These are phyloP conservation scores for Triplophysa siluroides DNA, from an alignment of 2,113 vertebrate species.

Conservation along the genomic window DNA sequence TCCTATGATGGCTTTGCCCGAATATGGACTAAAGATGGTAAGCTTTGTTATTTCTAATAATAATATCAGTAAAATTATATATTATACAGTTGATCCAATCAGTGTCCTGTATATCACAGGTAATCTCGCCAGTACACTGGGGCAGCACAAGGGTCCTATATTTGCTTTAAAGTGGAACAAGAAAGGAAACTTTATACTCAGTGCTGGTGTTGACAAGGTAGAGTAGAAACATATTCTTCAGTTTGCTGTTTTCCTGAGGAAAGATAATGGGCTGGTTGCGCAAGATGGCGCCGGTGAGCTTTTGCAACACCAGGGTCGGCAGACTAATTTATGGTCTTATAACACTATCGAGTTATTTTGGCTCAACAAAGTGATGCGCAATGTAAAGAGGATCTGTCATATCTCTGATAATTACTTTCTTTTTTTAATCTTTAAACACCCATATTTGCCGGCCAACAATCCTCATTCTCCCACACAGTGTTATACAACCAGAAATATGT, in stretches of 20 bases:
- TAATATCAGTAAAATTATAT: neutral
- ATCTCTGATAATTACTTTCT: too few relatives aligned
- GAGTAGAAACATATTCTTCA: conserved; percentile 53
- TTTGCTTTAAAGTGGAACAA: conserved; percentile 99
- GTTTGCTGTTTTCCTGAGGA: neutral
- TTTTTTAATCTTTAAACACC: too few relatives aligned
- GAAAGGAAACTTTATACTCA: conserved; percentile 99
- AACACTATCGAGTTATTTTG: too few relatives aligned
- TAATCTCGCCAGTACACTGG: conserved; percentile 96
- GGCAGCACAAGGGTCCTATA: conserved; percentile 98
- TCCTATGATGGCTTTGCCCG: conserved; percentile 97
- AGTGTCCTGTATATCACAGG: conserved; percentile 66
- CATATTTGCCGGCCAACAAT: too few relatives aligned
- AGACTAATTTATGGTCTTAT: too few relatives aligned
- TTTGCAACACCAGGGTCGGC: too few relatives aligned
- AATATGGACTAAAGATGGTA: conserved; percentile 99
- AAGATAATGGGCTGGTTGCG: neutral
- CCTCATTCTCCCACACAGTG: too few relatives aligned
- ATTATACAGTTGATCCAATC: neutral
- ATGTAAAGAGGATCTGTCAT: too few relatives aligned
- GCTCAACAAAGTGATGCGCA: too few relatives aligned
- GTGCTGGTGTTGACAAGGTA: conserved; percentile 98
- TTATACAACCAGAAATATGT: too few relatives aligned
- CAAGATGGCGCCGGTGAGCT: too few relatives aligned
- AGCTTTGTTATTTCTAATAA: conserved; percentile 41